Conservation (phyloP, 2,888 invertebrate species). For the Amaurobius ferox region DNA sequence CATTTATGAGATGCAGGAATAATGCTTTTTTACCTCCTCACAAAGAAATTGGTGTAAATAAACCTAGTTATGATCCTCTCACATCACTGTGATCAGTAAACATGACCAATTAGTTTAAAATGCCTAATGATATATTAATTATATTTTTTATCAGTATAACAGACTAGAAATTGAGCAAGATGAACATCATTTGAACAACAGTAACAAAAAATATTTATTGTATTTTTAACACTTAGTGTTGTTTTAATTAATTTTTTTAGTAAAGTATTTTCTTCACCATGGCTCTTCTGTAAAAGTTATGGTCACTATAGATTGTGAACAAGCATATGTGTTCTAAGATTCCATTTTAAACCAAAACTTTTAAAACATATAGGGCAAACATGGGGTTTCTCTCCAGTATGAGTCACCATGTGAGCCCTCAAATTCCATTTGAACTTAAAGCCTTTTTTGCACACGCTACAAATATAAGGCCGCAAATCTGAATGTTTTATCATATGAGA, state of each 20-base stretch:
- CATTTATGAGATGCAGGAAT: too few relatives aligned
- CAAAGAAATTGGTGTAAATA: too few relatives aligned
- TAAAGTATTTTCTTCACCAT: not conserved
- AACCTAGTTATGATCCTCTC: too few relatives aligned
- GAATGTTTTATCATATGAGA: constrained; percentile 2
- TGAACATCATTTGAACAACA: too few relatives aligned
- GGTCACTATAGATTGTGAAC: too few relatives aligned
- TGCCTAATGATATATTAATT: too few relatives aligned
- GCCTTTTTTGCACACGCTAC: not conserved
- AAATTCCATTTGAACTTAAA: constrained; percentile 9
- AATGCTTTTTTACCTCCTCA: too few relatives aligned
- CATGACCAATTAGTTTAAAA: too few relatives aligned
- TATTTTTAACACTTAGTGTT: not conserved
- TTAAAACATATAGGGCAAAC: constrained; percentile 13
- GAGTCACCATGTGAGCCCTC: not conserved
- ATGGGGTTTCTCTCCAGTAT: constrained; percentile 19
- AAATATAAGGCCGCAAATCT: not conserved
- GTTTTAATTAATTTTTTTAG: not conserved
- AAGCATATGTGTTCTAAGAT: constrained; percentile 1
- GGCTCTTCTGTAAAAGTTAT: too few relatives aligned
- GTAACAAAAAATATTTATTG: not conserved
- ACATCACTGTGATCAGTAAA: too few relatives aligned
- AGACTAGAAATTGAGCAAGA: too few relatives aligned
- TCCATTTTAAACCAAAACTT: constrained; percentile 15
- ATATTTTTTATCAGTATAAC: too few relatives aligned